phyloP scores from a whole-genome alignment of 2,888 invertebrate species.

The Lamproptera curius region DNA sequence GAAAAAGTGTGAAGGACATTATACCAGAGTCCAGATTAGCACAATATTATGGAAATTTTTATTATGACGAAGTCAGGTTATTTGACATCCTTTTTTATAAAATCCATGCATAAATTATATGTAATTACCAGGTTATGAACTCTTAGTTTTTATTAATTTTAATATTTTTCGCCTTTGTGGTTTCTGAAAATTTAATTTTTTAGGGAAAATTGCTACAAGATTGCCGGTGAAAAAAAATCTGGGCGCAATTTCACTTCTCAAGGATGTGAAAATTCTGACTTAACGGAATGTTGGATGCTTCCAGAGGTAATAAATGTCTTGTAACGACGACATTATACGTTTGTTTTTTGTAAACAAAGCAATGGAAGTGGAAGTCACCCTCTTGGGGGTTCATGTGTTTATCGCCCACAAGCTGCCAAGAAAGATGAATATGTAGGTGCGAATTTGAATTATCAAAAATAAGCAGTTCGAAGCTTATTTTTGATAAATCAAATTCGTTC shows the following conservation, averaged over 20 bases:
- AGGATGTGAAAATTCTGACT: slow-evolving; percentile 61
- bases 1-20: slow-evolving; percentile 78
- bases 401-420: no score
- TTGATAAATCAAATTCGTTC: no score
- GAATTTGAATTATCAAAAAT: no score
- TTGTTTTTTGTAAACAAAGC: no score
- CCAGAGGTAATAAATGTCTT: slow-evolving; percentile 66
- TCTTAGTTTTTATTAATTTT: not conserved
- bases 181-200: slow-evolving; percentile 22
- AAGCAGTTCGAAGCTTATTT: no score
- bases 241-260: slow-evolving; percentile 54
- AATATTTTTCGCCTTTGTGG: not conserved
- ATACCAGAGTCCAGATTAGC: slow-evolving; percentile 82
- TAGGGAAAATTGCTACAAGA: slow-evolving; percentile 68
- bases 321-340: no score
- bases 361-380: no score
- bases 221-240: slow-evolving; percentile 50
- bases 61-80: slow-evolving; percentile 70
- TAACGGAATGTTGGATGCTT: slow-evolving; percentile 80
- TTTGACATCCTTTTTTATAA: slow-evolving; percentile 2
- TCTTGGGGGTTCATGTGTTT: no score
- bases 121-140: no score
- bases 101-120: no score
- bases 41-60: slow-evolving; percentile 77
- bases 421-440: no score